These are phyloP conservation scores for Halcyon smyrnensis DNA, from an alignment of 2,797 vertebrate genomes.

Conservation along the genomic window DNA sequence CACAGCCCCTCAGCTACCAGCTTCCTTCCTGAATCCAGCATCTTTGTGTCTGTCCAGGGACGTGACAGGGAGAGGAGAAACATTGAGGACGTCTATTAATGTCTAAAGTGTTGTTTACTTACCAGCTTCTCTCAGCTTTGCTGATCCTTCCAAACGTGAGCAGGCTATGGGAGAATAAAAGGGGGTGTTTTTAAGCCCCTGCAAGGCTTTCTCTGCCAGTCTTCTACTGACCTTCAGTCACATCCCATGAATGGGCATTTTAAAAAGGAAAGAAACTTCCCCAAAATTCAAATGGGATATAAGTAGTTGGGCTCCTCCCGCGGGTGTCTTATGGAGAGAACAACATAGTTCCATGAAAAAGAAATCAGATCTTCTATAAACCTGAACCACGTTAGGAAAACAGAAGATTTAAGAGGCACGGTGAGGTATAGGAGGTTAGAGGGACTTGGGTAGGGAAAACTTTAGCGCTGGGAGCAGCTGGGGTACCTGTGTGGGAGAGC, in stretches of 20 bases:
- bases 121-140: neutral
- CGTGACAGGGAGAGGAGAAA: neutral
- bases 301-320: neutral
- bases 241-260: neutral
- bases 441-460: neutral
- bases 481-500: neutral
- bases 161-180: neutral
- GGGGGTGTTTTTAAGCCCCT: neutral
- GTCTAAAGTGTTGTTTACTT: neutral
- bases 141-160: neutral
- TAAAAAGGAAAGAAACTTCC: neutral
- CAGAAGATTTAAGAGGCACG: neutral
- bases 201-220: neutral
- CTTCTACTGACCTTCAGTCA: neutral
- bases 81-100: neutral
- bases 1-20: slow-evolving; percentile 27
- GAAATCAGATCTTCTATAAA: neutral
- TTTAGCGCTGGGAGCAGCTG: neutral
- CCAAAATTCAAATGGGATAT: neutral
- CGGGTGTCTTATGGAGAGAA: neutral
- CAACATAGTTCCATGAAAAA: neutral
- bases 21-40: slow-evolving; percentile 44
- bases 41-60: slow-evolving; percentile 13
- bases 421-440: neutral
- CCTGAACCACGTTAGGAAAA: neutral